Evolutionary conservation across 2,113 vertebrate genomes (phyloP), one percentile per base, ranked within the genome.

Genomic region (Otis tarda): DNA sequence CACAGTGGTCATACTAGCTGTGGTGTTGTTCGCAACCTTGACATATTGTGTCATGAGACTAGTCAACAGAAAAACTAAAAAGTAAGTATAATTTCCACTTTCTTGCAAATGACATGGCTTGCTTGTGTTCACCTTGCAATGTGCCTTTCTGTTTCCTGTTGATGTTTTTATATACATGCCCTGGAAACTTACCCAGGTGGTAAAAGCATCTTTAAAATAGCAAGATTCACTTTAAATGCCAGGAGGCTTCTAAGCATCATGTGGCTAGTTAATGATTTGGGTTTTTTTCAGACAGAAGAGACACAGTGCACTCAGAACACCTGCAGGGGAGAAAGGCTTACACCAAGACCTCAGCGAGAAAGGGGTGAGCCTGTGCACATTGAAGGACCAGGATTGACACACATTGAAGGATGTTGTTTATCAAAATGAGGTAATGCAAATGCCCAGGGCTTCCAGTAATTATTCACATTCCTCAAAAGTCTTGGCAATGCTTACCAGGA

Each of bases 401-500:
- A 57, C 4, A 0, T 49, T 0, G 0, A 39, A 55, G n/a, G 23
- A 75, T 0, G 1, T 24, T 53, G 12, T 7, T 76, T 31, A 21
- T 10, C n/a, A n/a, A 70, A 82, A 78, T 0, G 6, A 89, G 77
- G 77, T 89, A 94, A 89, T 37, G 15, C n/a, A 14, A 78, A 63
- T 3, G 8, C 9, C 10, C 7, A 67, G 14, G 35, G 12, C 27
- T 89, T 87, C 27, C 28, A 35, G 30, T 35, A 76, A 25, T 59
- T 53, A 49, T 45, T 53, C 19, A 59, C 41, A 45, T 57, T 12
- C 12, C 71, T 57, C 64, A 33, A 28, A 82, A 70, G 30, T 8
- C 45, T n/a, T 55, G 37, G 56, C 52, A 65, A 30, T 5, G 7
- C 12, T 76, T 81, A 39, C 2, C 14, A 60, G 23, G 39, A 81